Percentiles rank a stretch among this genome's conserved stretches.
Evolutionary conservation across 2,888 invertebrate species (phyloP).

Genomic region (Pardosa pseudoannulata): DNA sequence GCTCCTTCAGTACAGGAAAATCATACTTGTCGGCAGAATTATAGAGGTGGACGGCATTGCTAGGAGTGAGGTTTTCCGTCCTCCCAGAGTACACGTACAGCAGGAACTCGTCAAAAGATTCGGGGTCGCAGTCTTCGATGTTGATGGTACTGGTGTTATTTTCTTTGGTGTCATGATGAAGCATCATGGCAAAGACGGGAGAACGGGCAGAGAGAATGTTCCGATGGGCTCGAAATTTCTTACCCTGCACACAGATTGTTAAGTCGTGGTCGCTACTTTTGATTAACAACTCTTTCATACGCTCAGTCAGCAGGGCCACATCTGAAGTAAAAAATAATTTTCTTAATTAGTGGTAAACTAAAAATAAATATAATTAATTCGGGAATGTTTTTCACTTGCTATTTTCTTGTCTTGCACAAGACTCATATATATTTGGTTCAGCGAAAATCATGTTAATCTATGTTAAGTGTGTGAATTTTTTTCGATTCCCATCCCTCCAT

Average conservation of each 20-base stretch:
- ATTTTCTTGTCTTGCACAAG: too few species aligned
- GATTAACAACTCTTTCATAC: too few species aligned
- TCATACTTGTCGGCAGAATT: slow-evolving; percentile 13
- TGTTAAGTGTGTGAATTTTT: too few species aligned
- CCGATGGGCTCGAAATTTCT: slow-evolving; percentile 21
- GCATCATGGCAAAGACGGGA: slow-evolving; percentile 42
- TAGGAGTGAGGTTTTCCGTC: background rate
- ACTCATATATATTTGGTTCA: too few species aligned
- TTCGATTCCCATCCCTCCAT: too few species aligned
- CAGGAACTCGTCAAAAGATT: slow-evolving; percentile 9
- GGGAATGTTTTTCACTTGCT: too few species aligned
- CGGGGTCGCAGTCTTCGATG: background rate
- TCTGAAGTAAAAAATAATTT: too few species aligned
- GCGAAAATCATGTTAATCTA: too few species aligned
- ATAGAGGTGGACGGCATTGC: background rate
- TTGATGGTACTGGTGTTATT: background rate
- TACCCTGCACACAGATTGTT: background rate
- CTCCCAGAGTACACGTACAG: slow-evolving; percentile 23
- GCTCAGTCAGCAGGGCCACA: too few species aligned
- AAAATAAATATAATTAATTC: too few species aligned
- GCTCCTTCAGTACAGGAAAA: background rate
- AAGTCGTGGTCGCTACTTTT: too few species aligned
- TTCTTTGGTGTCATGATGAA: slow-evolving; percentile 14
- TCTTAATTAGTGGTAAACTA: too few species aligned
- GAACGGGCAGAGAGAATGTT: slow-evolving; percentile 23